Evolutionary conservation across 2,888 invertebrate species (phyloP), one percentile per base, ranked within the genome.

Genomic region (Ichneumoninae sp.): DNA sequence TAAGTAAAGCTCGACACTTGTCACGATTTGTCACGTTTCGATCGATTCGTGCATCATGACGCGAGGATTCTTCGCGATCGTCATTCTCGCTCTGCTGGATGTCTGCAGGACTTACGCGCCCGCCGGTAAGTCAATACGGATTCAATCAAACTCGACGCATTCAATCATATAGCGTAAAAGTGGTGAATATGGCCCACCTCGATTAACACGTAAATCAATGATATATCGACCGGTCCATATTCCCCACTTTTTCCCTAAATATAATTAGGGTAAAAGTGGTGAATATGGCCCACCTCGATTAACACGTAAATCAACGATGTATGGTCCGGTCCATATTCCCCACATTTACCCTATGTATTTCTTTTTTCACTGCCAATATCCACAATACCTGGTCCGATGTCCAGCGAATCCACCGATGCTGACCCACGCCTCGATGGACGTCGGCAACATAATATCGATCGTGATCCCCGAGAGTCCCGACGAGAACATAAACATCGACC

Each of bases 381-480:
- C 26, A 10, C n/a, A 36, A 26, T 26, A n/a, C n/a, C 26, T n/a
- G 10, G 8, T 54, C 16, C 2, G 33, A 26, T 76, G 82, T 75
- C 19, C 77, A 86, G 86, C 75, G n/a, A 83, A 84, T 78, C 83
- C 87, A n/a, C 82, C 83, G 10, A 80, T 83, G 84, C 60, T 81
- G 47, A 82, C 77, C 1, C 84, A 84, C 26, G 75, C 82, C 16
- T 86, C 86, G n/a, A 84, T 85, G 77, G 85, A 86, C 71, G 83
- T 84, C 2, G 86, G 87, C 4, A 85, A 87, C 69, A 85, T 87
- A 74, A 87, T 87, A 72, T 86, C 87, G 5, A 81, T 87, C 52
- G 79, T 87, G 16, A 86, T 87, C 52, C 86, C 87, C 8, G 85
- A 86, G 54, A 85, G 80, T 81, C 83, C 87, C 3, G 82, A 86